Percentiles rank a stretch among this genome's conserved stretches.
phyloP scores from a whole-genome alignment of 2,888 invertebrate genomes.

The Tribolium freemani region DNA sequence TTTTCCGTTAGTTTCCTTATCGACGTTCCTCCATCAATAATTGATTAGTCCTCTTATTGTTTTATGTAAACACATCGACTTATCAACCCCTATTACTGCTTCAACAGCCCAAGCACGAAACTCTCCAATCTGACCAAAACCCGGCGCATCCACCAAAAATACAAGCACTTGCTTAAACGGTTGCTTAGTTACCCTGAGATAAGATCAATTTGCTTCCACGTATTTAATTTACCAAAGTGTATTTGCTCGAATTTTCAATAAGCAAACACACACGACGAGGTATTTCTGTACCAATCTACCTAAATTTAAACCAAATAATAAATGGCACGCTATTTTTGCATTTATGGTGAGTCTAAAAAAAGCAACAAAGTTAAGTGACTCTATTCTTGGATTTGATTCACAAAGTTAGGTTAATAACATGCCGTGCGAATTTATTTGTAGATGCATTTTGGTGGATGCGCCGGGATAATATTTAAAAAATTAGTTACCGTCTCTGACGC shows the following conservation, averaged over 20 bases:
- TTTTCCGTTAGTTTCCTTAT: conserved; percentile 3
- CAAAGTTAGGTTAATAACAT: background rate
- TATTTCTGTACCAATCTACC: background rate
- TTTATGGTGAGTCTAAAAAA: background rate
- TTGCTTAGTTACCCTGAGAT: background rate
- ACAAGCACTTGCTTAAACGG: background rate
- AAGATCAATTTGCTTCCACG: background rate
- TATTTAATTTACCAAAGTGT: background rate
- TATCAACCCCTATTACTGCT: background rate
- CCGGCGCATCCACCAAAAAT: conserved; percentile 20
- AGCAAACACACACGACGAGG: background rate
- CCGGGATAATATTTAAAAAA: conserved; percentile 4
- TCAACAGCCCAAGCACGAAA: background rate
- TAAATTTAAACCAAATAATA: background rate
- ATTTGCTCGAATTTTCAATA: background rate
- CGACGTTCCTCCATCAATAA: conserved; percentile 21
- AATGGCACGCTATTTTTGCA: conserved; percentile 20
- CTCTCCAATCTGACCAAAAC: background rate
- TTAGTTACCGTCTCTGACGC: background rate
- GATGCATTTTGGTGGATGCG: conserved; percentile 10
- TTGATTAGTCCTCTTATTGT: conserved; percentile 22
- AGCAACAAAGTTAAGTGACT: background rate
- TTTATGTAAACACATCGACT: conserved; percentile 1
- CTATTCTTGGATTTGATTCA: background rate
- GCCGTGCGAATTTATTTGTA: background rate